Evolutionary conservation across 2,797 vertebrate species (phyloP), one percentile per base, ranked within the genome.

Genomic region (Aratinga solstitialis): DNA sequence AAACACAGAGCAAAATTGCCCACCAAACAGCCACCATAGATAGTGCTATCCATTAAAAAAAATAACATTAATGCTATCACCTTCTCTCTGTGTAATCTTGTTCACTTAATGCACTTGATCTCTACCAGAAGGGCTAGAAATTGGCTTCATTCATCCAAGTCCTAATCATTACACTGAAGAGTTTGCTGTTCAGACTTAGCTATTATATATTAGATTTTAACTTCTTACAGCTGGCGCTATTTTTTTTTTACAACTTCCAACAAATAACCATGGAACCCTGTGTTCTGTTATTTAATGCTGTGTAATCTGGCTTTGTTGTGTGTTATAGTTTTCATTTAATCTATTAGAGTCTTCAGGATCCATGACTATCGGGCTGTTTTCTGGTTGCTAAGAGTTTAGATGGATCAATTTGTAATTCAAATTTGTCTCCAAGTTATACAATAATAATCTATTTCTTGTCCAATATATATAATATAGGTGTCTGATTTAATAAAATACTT

Each of bases 321-420:
- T 50, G 26, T 11, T 86, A 26, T 6, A 48, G 30, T 30, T 27
- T 92, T 80, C 11, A 53, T 74, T 17, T 71, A 94, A 78, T 72
- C 32, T 38, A 38, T 73, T 72, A 59, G 6, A 68, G 10, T 24
- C 47, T 84, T 86, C 53, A 91, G 45, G 47, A 83, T 72, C 59
- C 56, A 63, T 68, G 50, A 68, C 10, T 80, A 80, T 21, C 47
- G 30, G 27, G n/a, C 20, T 79, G 29, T 69, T 72, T 86, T 86
- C 40, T 59, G 27, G 5, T 34, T 83, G 30, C 38, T 66, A 51
- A 61, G 50, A 29, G 21, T 80, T 75, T 80, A 54, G 19, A 79
- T 68, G 36, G 63, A 89, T 93, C 91, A 81, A 89, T 95, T 89
- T 79, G 88, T 96, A 91, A 81, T 84, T 78, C 82, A 58, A 30